These are phyloP conservation scores for Phoenicopterus ruber DNA, from an alignment of 2,113 vertebrate genomes.

Conservation along the genomic window DNA sequence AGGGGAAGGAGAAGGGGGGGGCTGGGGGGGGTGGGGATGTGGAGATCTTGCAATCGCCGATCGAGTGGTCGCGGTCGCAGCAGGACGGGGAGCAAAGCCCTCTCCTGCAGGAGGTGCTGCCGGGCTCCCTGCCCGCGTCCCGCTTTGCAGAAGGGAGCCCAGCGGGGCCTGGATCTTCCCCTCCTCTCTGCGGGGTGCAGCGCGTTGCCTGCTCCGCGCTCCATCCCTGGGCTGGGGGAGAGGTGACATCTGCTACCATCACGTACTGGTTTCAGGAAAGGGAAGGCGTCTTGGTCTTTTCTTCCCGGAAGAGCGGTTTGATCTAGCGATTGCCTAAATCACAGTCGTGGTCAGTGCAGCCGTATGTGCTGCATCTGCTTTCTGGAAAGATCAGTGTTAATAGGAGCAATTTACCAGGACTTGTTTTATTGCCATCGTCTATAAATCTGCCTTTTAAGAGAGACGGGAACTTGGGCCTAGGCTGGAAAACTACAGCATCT, in stretches of 20 bases:
- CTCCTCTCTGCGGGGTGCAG: neutral
- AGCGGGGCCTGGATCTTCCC: neutral
- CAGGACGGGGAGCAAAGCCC: neutral
- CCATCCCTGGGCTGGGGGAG: neutral
- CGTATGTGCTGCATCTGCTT: neutral
- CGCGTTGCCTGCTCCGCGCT: neutral
- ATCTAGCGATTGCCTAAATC: neutral
- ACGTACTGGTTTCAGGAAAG: neutral
- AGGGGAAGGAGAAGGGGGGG: no score
- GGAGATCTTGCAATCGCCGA: neutral
- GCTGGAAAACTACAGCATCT: neutral
- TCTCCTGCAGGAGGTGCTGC: neutral
- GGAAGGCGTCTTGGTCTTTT: neutral
- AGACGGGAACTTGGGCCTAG: neutral
- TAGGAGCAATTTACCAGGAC: neutral
- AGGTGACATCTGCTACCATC: neutral
- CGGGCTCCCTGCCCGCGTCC: neutral
- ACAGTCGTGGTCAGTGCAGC: neutral
- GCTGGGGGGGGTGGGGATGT: neutral
- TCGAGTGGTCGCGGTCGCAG: neutral
- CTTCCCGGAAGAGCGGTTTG: neutral
- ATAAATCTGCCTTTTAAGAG: neutral
- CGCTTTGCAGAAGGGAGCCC: neutral
- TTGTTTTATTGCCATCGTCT: neutral
- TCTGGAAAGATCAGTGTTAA: neutral